Evolutionary conservation across 2,797 vertebrate species (phyloP).

Genomic region (Rhinogobio ventralis): DNA sequence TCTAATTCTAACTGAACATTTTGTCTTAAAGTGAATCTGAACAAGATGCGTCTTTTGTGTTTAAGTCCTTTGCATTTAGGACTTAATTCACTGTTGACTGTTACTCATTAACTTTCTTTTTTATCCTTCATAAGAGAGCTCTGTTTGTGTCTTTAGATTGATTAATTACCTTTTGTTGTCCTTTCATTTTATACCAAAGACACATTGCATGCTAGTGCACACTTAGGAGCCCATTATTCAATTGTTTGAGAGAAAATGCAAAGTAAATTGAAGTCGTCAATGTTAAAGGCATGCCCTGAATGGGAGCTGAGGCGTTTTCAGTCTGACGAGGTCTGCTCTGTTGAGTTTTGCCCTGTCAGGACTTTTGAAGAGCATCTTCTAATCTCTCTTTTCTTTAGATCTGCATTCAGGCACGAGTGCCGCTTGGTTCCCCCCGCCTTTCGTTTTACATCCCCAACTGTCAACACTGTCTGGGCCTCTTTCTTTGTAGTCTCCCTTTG

Average conservation of each 20-base stretch:
- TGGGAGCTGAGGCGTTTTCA: constrained; percentile 36
- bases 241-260: constrained; percentile 23
- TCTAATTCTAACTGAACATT: neutral
- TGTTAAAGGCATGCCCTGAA: constrained; percentile 34
- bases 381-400: constrained; percentile 67
- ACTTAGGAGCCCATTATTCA: constrained; percentile 32
- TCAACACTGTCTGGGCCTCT: constrained; percentile 39
- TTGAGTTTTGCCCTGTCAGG: constrained; percentile 66
- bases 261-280: constrained; percentile 1
- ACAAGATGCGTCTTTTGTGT: constrained; percentile 13
- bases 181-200: neutral
- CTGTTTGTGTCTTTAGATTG: constrained; percentile 5
- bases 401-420: constrained; percentile 54
- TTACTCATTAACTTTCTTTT: constrained; percentile 42
- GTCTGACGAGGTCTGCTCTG: constrained; percentile 50
- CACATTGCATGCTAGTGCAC: constrained; percentile 7
- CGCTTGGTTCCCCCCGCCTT: constrained; percentile 26
- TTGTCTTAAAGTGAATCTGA: neutral
- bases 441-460: constrained; percentile 49
- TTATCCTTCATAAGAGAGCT: neutral
- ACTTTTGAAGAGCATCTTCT: constrained; percentile 66
- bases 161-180: neutral
- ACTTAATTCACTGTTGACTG: neutral
- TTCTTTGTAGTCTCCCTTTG: constrained; percentile 51
- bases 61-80: neutral